Percentiles rank a stretch among this genome's conserved stretches.
Conservation (phyloP, 2,888 invertebrate genomes). For the Mantis religiosa region DNA sequence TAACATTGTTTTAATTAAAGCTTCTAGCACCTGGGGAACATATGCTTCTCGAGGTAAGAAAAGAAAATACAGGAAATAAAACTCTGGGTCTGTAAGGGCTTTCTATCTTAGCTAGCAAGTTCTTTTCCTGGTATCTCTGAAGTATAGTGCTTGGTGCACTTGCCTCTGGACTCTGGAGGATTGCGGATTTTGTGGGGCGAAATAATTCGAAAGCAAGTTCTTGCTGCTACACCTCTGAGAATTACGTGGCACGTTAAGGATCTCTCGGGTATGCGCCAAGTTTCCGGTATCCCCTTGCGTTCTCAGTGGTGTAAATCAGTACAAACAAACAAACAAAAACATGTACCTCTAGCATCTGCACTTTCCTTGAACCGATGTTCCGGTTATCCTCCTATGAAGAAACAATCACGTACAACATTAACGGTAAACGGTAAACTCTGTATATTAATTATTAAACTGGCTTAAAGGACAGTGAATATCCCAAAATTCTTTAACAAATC, state of each 20-base stretch:
- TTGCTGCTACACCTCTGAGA: not conserved
- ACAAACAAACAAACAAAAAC: not conserved
- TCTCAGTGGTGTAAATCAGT: not conserved
- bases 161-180: not conserved
- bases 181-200: not conserved
- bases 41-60: not conserved
- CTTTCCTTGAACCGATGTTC: not conserved
- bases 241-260: not conserved
- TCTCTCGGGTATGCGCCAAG: not conserved
- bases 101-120: not conserved
- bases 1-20: not conserved
- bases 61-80: not conserved
- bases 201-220: not conserved
- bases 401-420: no score
- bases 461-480: no score
- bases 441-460: no score
- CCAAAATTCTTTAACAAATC: no score
- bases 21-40: not conserved
- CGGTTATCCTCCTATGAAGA: no score
- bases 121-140: not conserved
- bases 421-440: no score
- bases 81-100: not conserved
- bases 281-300: not conserved
- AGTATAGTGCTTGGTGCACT: not conserved
- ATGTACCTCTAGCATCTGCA: not conserved